phyloP scores from a whole-genome alignment of 2,888 invertebrate species.

The Philopedon plagiatum region DNA sequence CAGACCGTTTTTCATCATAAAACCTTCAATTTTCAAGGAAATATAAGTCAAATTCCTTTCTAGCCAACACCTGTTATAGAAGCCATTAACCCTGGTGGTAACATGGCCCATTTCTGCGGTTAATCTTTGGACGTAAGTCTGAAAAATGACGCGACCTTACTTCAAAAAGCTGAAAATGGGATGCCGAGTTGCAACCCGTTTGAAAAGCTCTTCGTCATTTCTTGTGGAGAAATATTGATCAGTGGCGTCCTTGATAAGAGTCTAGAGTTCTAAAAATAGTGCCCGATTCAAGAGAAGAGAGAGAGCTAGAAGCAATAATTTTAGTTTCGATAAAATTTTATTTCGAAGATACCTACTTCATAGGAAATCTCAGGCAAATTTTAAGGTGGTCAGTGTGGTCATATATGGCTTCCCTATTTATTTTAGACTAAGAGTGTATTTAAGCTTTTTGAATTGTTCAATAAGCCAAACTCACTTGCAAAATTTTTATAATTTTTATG shows the following conservation, averaged over 20 bases:
- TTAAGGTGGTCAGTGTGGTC: no score
- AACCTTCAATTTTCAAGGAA: neutral
- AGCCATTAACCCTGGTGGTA: slow-evolving; percentile 28
- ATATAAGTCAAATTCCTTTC: slow-evolving; percentile 18
- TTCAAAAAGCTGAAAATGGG: slow-evolving; percentile 19
- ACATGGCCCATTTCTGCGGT: slow-evolving; percentile 18
- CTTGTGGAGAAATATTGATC: neutral
- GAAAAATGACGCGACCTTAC: slow-evolving; percentile 22
- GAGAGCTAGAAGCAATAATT: no score
- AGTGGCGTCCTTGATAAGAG: slow-evolving; percentile 14
- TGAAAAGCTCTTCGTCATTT: slow-evolving; percentile 23
- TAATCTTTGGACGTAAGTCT: slow-evolving; percentile 19
- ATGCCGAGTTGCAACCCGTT: slow-evolving; percentile 24
- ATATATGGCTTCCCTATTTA: no score
- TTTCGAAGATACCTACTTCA: no score
- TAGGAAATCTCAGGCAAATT: no score
- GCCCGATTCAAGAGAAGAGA: no score
- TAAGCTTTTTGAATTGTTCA: no score
- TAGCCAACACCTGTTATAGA: slow-evolving; percentile 29
- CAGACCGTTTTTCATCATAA: neutral
- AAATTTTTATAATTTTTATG: no score
- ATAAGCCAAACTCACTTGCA: no score
- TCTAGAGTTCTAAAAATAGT: neutral
- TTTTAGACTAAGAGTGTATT: no score
- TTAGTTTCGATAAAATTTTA: no score